phyloP scores from a whole-genome alignment of 2,113 vertebrate genomes.

The Stictonetta naevosa region DNA sequence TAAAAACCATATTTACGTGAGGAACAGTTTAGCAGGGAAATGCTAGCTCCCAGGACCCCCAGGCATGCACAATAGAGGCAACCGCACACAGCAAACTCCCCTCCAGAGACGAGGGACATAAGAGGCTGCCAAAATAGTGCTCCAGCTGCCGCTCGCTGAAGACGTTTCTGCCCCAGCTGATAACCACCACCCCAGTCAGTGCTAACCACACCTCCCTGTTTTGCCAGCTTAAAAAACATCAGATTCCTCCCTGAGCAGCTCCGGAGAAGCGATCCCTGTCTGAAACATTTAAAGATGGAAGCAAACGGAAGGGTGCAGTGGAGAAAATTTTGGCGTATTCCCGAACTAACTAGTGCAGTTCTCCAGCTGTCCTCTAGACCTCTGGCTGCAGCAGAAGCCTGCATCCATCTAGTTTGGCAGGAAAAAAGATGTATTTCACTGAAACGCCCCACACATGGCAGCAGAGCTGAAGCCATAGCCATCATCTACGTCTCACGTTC shows the following conservation, averaged over 20 bases:
- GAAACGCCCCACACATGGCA: neutral
- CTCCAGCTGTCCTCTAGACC: neutral
- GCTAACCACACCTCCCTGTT: neutral
- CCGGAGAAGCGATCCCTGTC: neutral
- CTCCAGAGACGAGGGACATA: neutral
- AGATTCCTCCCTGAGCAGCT: rapidly evolving
- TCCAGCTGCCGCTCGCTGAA: neutral
- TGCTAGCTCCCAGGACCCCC: neutral
- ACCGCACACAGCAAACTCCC: neutral
- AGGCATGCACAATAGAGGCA: neutral
- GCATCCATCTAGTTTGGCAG: neutral
- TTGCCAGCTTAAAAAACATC: neutral
- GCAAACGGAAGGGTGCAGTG: rapidly evolving
- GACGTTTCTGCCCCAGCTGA: slow-evolving; percentile 1
- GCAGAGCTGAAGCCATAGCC: neutral
- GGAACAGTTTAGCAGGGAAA: neutral
- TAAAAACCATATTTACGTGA: neutral
- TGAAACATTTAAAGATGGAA: neutral
- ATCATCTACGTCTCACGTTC: neutral
- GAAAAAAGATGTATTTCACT: neutral
- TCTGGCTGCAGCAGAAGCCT: neutral
- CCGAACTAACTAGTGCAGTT: neutral
- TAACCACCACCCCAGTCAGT: neutral
- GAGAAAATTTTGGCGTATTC: neutral
- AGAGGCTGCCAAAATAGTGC: neutral